Evolutionary conservation across 2,888 invertebrate genomes (phyloP).

Genomic region (Rambutsinella grinnellia): DNA sequence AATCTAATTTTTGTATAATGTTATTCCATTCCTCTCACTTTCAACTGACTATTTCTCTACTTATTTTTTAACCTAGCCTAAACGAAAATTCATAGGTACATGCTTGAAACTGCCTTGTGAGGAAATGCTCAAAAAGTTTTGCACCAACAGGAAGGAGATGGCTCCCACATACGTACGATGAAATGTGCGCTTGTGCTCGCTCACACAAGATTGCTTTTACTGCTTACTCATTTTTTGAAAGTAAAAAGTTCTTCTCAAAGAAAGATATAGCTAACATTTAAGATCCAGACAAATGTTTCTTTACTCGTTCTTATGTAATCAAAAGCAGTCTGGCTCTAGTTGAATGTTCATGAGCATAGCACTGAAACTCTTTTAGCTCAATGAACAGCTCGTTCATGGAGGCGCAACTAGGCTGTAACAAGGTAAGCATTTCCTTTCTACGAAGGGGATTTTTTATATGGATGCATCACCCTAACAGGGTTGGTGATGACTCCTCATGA

Average conservation of each 20-base stretch:
- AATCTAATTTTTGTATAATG: too few species aligned
- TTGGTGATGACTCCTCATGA: constrained; percentile 32
- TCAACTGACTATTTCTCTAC: too few species aligned
- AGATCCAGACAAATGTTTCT: not conserved
- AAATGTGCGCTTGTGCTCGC: not conserved
- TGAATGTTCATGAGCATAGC: not conserved
- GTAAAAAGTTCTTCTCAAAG: not conserved
- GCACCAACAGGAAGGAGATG: constrained; percentile 43
- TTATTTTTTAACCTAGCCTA: too few species aligned
- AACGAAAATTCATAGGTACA: too few species aligned
- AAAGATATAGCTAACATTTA: not conserved
- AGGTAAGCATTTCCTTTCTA: not conserved
- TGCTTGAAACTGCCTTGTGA: not conserved
- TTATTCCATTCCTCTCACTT: too few species aligned
- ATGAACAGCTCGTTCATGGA: not conserved
- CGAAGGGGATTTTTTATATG: constrained; percentile 25
- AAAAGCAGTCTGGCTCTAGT: not conserved
- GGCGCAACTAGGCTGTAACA: not conserved
- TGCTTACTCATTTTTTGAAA: not conserved
- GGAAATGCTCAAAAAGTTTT: not conserved
- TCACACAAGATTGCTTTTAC: not conserved
- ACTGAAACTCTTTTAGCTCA: not conserved
- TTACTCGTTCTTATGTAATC: constrained; percentile 8
- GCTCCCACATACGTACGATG: constrained; percentile 42
- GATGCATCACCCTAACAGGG: constrained; percentile 35